Evolutionary conservation across 2,888 invertebrate genomes (phyloP), one percentile per base, ranked within the genome.

Genomic region (Microplitis manilae): DNA sequence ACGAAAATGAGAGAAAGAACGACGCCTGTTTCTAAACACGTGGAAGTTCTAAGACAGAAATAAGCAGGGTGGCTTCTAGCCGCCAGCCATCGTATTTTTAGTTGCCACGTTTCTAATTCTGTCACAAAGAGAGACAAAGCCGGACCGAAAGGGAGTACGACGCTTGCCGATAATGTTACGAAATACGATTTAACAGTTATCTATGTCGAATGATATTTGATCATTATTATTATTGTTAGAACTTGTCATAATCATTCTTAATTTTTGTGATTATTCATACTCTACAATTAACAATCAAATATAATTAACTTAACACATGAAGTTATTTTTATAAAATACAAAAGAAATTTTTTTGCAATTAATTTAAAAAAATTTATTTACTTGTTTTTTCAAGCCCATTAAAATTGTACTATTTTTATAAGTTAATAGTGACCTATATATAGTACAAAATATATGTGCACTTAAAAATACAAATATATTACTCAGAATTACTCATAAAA

Each of bases 111-210:
- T 75, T 83, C 84, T 87, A 87, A 86, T 84, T 86, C 80, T 82
- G 84, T 84, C 84, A 85, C 85, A 86, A 85, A 85, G 85, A 83
- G 83, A 84, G 85, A 85, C 85, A 85, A 85, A 86, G 85, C 80
- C 80, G 78, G 38, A 68, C 72, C 68, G 68, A 68, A 39, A 60
- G 40, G 38, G 71, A 69, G 77, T 40, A 68, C 60, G 73, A 64
- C 70, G 41, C 62, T 76, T 65, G 75, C 64, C 69, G 60, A 73
- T 39, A 70, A 17, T 17, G 50, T 70, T 70, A 70, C 41, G 76
- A 64, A 67, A 50, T 59, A 38, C 17, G 13, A 62, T 62, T 17
- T 62, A 62, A 15, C 59, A 64, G 60, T 77, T 73, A 68, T 61
- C 71, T 76, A 30, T 67, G 17, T 67, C 60, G 17, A 20, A 50